A percentile compares a stretch with the other conserved stretches of the same genome.
phyloP scores from a whole-genome alignment of 2,797 vertebrate species.

The Silurus lanzhouensis region DNA sequence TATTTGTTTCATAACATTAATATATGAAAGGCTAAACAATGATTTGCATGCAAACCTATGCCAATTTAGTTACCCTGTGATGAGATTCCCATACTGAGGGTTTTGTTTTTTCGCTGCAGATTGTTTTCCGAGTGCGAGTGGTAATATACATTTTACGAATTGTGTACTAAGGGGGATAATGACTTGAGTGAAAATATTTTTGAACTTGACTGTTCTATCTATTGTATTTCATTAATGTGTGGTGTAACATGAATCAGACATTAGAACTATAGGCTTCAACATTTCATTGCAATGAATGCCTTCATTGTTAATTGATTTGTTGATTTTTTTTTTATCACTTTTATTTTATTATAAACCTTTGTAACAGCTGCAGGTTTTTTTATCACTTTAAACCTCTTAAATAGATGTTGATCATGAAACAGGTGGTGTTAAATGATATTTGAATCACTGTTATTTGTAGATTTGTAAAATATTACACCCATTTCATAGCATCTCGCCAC shows the following conservation, averaged over 20 bases:
- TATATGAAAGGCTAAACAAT: constrained; percentile 44
- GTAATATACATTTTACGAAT: constrained; percentile 31
- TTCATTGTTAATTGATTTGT: constrained; percentile 35
- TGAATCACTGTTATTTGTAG: constrained; percentile 23
- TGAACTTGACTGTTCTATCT: constrained; percentile 37
- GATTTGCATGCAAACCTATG: constrained; percentile 44
- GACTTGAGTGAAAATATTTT: constrained; percentile 31
- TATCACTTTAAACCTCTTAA: constrained; percentile 18
- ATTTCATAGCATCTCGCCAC: constrained; percentile 14
- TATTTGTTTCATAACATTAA: constrained; percentile 45
- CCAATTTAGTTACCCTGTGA: constrained; percentile 32
- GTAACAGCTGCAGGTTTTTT: constrained; percentile 30
- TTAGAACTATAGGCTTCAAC: constrained; percentile 25
- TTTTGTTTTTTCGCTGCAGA: constrained; percentile 31
- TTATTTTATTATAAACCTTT: constrained; percentile 17
- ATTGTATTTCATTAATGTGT: constrained; percentile 44
- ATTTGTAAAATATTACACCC: constrained; percentile 15
- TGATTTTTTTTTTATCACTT: constrained; percentile 10
- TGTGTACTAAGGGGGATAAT: constrained; percentile 6
- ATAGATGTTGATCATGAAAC: constrained; percentile 25
- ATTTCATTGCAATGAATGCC: constrained; percentile 39
- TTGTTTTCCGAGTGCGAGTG: constrained; percentile 36
- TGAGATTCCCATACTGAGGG: constrained; percentile 25
- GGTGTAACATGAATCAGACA: constrained; percentile 33
- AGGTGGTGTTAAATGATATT: constrained; percentile 12